Conservation (phyloP, 2,888 invertebrate species). For the Cataglyphis livida region DNA sequence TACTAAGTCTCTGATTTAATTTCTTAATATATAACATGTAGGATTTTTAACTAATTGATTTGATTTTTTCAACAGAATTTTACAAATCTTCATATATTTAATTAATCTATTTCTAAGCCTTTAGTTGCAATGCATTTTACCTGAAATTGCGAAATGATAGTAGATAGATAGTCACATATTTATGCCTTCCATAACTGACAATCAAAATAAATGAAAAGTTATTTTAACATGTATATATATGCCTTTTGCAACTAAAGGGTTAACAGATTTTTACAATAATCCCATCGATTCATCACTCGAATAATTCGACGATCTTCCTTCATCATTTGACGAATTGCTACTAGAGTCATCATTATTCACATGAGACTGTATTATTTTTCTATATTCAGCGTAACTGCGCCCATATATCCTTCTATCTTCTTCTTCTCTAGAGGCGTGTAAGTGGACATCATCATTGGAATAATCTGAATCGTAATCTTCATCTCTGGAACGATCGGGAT, state of each 20-base stretch:
- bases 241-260: background rate
- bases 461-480: background rate
- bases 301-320: background rate
- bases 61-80: background rate
- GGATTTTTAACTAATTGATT: background rate
- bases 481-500: slow-evolving; percentile 76
- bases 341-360: no score
- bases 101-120: background rate
- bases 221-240: background rate
- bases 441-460: slow-evolving; percentile 88
- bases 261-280: background rate
- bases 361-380: background rate
- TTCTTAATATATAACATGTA: background rate
- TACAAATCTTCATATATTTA: background rate
- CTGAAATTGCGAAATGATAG: background rate
- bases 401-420: slow-evolving; percentile 1
- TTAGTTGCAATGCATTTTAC: background rate
- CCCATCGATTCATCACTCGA: background rate
- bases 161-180: no score
- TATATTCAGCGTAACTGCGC: background rate
- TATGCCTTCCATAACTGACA: background rate
- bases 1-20: background rate
- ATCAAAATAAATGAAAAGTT: background rate
- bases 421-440: slow-evolving; percentile 54
- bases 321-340: background rate